Evolutionary conservation across 2,797 vertebrate genomes (phyloP), one percentile per base, ranked within the genome.

Genomic region (Pangasius krempfi): DNA sequence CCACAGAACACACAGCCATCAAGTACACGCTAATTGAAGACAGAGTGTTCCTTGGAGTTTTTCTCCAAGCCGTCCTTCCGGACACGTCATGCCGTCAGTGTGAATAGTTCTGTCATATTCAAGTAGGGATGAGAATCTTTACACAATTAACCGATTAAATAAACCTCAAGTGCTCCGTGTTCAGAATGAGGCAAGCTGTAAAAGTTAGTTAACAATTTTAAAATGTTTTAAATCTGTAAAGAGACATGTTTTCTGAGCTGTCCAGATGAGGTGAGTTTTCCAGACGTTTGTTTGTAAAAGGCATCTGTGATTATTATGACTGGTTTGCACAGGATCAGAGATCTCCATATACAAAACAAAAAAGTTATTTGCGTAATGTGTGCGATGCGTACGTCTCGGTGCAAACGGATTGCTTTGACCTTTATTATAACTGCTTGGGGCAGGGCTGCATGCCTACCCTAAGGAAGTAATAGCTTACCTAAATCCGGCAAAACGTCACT

Each of bases 1-100:
- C 89, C 79, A 62, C 68, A 64, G 54, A 60, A 58, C 60, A 86
- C 52, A 33, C 88, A 81, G 66, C n/a, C 52, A 50, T 84, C 54
- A 73, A 88, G 70, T 76, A 76, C 40, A 76, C 47, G 70, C 82
- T 88, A 75, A 88, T 88, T 88, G 82, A 83, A 88, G 81, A 84
- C 64, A 70, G 75, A 80, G 47, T 44, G 66, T 73, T 62, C 79
- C 87, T 68, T 6, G 1, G 62, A 81, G 86, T 27, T 5, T 47
- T 62, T 44, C 79, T 84, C 30, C 8, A 5, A 88, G 87, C 47
- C 60, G 30, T 62, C 54, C 70, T 78, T 60, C 81, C 64, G 70
- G 81, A 88, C 87, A 78, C 82, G 14, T 84, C 83, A 73, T 47
- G 66, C 86, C 72, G 50, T 82, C 79, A 30, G n/a, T 20, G 47